These are phyloP conservation scores for Nephrotoma guestfalica DNA, from an alignment of 2,888 invertebrate species.

Conservation along the genomic window DNA sequence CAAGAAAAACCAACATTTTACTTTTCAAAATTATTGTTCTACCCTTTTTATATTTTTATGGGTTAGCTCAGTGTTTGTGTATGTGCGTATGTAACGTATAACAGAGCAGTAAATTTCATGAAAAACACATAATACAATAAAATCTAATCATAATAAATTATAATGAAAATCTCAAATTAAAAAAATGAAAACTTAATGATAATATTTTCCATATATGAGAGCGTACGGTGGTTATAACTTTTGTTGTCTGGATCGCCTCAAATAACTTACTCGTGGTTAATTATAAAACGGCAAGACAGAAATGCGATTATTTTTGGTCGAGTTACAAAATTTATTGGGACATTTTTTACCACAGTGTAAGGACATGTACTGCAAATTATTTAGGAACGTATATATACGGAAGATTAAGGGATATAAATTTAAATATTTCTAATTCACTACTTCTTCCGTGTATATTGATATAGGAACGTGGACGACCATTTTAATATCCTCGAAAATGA, in stretches of 20 bases:
- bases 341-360: neutral
- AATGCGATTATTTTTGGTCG: neutral
- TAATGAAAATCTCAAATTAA: neutral
- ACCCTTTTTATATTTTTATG: neutral
- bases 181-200: neutral
- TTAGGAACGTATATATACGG: too few relatives aligned
- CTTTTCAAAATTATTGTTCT: neutral
- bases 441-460: neutral
- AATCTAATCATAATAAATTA: neutral
- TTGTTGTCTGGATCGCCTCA: neutral
- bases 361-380: neutral
- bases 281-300: neutral
- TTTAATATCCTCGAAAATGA: neutral
- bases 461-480: neutral
- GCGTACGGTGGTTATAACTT: neutral
- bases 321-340: neutral
- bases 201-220: neutral
- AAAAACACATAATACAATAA: neutral
- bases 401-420: neutral
- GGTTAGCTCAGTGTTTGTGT: neutral
- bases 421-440: neutral
- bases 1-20: neutral
- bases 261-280: neutral
- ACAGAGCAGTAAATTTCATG: neutral
- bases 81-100: neutral